Evolutionary conservation across 2,113 vertebrate genomes (phyloP).

Genomic region (Spilogale gracilis): DNA sequence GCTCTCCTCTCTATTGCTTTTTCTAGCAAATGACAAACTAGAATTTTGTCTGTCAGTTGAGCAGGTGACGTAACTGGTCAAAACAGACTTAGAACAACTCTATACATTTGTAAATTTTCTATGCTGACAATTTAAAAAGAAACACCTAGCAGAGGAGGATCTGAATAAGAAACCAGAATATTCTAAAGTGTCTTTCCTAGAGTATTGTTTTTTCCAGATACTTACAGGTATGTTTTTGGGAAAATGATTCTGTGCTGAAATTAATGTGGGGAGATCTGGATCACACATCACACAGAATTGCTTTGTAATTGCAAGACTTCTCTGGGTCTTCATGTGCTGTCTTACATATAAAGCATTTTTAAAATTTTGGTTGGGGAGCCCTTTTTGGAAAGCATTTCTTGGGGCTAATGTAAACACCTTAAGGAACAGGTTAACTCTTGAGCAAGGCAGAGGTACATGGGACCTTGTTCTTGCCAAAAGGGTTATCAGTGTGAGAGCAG

Average conservation of each 20-base stretch:
- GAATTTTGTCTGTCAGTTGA: neutral
- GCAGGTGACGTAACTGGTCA: neutral
- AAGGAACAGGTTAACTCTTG: neutral
- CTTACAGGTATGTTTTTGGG: neutral
- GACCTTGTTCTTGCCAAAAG: neutral
- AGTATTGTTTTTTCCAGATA: neutral
- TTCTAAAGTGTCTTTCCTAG: neutral
- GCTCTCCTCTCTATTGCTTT: neutral
- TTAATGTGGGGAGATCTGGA: neutral
- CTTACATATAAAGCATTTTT: neutral
- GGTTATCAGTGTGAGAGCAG: neutral
- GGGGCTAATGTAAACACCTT: neutral
- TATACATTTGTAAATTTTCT: neutral
- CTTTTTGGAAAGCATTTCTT: slow-evolving; percentile 5
- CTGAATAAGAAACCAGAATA: neutral
- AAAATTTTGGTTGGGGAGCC: neutral
- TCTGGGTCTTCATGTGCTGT: neutral
- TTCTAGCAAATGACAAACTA: neutral
- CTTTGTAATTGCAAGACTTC: neutral
- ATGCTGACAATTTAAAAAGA: neutral
- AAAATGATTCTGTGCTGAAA: neutral
- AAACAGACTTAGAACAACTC: neutral
- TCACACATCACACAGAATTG: neutral
- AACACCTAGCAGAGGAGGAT: neutral
- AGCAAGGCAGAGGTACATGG: neutral